These are phyloP conservation scores for Odontothrips loti DNA, from an alignment of 2,888 invertebrate species.

Conservation along the genomic window DNA sequence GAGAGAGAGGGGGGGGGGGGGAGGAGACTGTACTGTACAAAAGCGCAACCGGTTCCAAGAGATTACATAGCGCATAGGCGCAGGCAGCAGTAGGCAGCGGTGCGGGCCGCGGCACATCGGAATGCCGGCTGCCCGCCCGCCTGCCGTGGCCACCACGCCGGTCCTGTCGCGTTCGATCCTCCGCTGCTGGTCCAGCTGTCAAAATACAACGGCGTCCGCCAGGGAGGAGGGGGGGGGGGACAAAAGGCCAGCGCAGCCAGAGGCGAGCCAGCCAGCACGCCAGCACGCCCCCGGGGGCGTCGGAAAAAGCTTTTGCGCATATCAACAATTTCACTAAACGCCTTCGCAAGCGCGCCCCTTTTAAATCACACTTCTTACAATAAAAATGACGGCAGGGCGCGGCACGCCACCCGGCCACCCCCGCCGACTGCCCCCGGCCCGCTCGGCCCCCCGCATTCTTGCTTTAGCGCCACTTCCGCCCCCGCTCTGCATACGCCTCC, in stretches of 20 bases:
- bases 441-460: not conserved
- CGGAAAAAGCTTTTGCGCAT: no score
- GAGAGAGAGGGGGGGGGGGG: not conserved
- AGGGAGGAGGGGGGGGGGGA: no score
- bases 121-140: not conserved
- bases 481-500: not conserved
- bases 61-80: not conserved
- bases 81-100: not conserved
- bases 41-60: not conserved
- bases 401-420: not conserved
- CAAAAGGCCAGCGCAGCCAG: no score
- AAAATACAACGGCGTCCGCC: no score
- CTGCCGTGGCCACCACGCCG: no score
- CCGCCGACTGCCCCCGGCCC: not conserved
- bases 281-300: no score
- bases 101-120: not conserved
- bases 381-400: not conserved
- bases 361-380: slow-evolving; percentile 18
- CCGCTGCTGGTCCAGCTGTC: not conserved
- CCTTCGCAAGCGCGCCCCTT: not conserved
- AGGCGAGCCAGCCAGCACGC: no score
- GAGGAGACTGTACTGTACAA: not conserved
- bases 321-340: no score
- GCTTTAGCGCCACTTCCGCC: slow-evolving; percentile 18
- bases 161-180: no score